These are phyloP conservation scores for Neodiprion virginianus DNA, from an alignment of 1,140 invertebrate species.

Conservation along the genomic window DNA sequence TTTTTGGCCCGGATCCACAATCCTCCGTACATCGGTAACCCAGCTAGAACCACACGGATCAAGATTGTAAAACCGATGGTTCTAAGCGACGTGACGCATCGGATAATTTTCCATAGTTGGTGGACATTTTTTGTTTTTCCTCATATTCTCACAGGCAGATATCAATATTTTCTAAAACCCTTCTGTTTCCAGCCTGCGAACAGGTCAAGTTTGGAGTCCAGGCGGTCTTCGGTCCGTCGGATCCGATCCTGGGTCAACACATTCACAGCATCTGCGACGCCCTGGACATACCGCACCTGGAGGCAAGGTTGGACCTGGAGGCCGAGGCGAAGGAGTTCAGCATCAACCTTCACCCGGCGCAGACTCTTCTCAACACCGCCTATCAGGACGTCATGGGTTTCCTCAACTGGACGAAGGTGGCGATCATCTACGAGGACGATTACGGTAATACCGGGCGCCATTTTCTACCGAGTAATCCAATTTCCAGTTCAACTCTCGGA, in stretches of 20 bases:
- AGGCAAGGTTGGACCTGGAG: constrained; percentile 68
- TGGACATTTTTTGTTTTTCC: too few species aligned
- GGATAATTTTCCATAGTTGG: too few species aligned
- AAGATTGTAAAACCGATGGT: too few species aligned
- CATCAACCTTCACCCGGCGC: constrained; percentile 75
- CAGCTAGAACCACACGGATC: too few species aligned
- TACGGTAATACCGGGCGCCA: constrained; percentile 61
- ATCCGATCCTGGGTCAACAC: constrained; percentile 69
- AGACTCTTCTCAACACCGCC: constrained; percentile 69
- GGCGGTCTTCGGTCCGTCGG: constrained; percentile 72
- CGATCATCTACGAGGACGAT: constrained; percentile 77
- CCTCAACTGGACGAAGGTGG: constrained; percentile 76
- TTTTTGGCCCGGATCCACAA: too few species aligned
- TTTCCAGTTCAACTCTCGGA: too few species aligned
- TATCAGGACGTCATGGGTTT: constrained; percentile 73
- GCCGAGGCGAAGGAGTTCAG: constrained; percentile 66
- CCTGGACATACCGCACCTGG: constrained; percentile 75
- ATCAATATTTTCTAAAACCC: too few species aligned
- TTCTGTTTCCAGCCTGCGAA: constrained; percentile 65
- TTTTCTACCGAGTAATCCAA: constrained; percentile 20
- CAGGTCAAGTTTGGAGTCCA: constrained; percentile 69
- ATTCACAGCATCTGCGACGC: constrained; percentile 76
- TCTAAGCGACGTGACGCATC: too few species aligned
- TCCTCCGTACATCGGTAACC: too few species aligned
- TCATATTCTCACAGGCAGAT: too few species aligned